These are phyloP conservation scores for Pomacea maculata DNA, from an alignment of 1,140 invertebrate genomes.

Conservation along the genomic window DNA sequence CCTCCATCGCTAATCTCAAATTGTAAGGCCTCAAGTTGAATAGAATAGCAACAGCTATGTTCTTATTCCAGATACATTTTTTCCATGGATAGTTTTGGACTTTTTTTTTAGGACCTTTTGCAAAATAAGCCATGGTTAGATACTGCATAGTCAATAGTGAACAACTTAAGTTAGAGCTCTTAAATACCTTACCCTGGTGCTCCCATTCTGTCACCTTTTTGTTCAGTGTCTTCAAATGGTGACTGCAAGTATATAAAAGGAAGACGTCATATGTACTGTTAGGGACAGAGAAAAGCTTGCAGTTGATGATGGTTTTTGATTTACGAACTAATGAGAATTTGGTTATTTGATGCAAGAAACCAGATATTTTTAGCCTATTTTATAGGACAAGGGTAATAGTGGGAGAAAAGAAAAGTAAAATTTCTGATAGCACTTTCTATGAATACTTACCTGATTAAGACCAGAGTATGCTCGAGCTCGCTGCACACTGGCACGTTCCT, in stretches of 20 bases:
- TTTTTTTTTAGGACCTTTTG: too few species aligned
- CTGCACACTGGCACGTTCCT: slow-evolving; percentile 80
- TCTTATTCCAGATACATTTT: too few species aligned
- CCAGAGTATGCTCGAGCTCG: slow-evolving; percentile 66
- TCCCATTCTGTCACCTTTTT: slow-evolving; percentile 16
- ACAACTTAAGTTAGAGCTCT: too few species aligned
- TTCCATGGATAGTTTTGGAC: too few species aligned
- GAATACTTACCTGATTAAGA: slow-evolving; percentile 22
- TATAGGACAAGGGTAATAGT: not conserved
- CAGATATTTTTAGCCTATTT: not conserved
- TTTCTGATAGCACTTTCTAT: not conserved
- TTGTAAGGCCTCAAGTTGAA: too few species aligned
- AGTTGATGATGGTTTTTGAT: not conserved
- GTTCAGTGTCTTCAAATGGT: slow-evolving; percentile 13
- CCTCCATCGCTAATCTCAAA: too few species aligned
- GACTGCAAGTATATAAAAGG: too few species aligned
- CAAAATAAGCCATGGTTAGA: too few species aligned
- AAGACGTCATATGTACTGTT: not conserved
- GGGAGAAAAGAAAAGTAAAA: not conserved
- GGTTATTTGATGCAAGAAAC: not conserved
- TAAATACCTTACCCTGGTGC: slow-evolving; percentile 15
- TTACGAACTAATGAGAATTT: not conserved
- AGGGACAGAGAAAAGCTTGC: not conserved
- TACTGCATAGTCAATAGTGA: too few species aligned
- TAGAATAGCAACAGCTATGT: too few species aligned